A percentile compares a stretch with the other conserved stretches of the same genome.
These are phyloP conservation scores for Rhagophthalmus giganteus DNA, from an alignment of 2,888 invertebrate species.

Conservation along the genomic window DNA sequence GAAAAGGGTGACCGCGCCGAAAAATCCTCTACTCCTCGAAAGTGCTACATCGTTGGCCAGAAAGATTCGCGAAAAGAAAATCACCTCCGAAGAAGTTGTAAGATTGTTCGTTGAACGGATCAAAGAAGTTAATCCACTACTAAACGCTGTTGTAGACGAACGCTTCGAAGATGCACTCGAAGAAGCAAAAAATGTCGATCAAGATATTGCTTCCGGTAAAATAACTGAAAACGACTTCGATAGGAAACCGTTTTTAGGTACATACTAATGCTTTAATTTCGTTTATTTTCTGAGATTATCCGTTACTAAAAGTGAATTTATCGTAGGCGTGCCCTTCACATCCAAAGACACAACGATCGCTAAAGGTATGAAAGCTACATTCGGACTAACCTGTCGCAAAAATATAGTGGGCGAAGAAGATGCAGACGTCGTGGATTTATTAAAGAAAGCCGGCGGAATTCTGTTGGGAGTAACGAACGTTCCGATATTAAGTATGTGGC, in stretches of 20 bases:
- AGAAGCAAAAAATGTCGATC: constrained; percentile 77
- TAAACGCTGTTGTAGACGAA: constrained; percentile 85
- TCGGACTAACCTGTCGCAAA: constrained; percentile 67
- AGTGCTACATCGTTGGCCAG: constrained; percentile 70
- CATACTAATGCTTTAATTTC: too few species aligned
- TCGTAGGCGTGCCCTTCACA: constrained; percentile 84
- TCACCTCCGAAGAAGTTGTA: constrained; percentile 71
- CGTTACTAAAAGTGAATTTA: too few species aligned
- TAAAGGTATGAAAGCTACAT: constrained; percentile 70
- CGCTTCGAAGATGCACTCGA: constrained; percentile 76
- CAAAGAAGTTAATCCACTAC: constrained; percentile 68
- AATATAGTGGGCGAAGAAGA: constrained; percentile 68
- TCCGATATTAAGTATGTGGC: constrained; percentile 92
- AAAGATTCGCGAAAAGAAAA: constrained; percentile 66
- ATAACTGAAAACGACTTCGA: constrained; percentile 66
- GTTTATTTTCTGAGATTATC: too few species aligned
- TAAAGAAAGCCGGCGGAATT: constrained; percentile 83
- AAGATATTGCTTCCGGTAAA: constrained; percentile 62
- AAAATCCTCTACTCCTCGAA: constrained; percentile 57
- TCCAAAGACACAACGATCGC: constrained; percentile 87
- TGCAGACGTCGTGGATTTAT: constrained; percentile 73
- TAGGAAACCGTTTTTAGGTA: constrained; percentile 76
- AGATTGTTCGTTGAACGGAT: constrained; percentile 76
- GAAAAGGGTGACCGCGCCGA: constrained; percentile 51
- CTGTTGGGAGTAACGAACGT: constrained; percentile 80